Base-by-base conservation (phyloP, 2,797 vertebrate species). In the Pangasius mekongensis region DNA sequence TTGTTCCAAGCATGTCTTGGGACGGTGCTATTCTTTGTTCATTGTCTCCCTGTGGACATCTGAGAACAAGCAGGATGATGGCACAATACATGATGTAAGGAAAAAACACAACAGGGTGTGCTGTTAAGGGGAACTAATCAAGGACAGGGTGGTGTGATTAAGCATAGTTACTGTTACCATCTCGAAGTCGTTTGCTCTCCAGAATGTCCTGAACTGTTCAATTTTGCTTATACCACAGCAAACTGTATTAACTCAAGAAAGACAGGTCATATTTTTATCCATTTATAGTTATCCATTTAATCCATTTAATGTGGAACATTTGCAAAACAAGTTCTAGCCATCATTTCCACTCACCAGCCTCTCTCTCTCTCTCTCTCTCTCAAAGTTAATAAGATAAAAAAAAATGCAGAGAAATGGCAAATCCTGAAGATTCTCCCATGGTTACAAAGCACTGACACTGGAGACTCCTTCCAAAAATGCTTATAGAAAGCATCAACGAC, bases 1-100 rank as follows among this genome's bases (percentile, higher is more conserved):
- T 93, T 93, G 93, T 95, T 94, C 80, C 54, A 86, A 85, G 77
- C 84, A 85, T 84, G 86, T 74, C n/a, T 89, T 89, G 47, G 89
- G 54, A 88, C 22, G 27, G 11, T 52, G 20, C 60, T 47, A 14
- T 30, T 27, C 58, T 89, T 80, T 84, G 16, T 86, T 76, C 16
- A 54, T 39, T 49, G 54, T 69, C 43, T 87, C n/a, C 60, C 67
- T 58, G n/a, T 39, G 86, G 13, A 88, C 60, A 43, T 74, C 6
- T 30, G 8, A 22, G n/a, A 47, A 27, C 3, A 54, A 47, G 69
- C 49, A 49, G 69, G 60, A 43, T 8, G 27, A 64, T 7, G 64
- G 36, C 14, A 52, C 52, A 33, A 54, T 36, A 13, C 54, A 47
- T n/a, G 58, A 43, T 18, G 77, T 24, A 24, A 13, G 39, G 7